Conservation (phyloP, 2,888 invertebrate species). For the Parnassius mnemosyne region DNA sequence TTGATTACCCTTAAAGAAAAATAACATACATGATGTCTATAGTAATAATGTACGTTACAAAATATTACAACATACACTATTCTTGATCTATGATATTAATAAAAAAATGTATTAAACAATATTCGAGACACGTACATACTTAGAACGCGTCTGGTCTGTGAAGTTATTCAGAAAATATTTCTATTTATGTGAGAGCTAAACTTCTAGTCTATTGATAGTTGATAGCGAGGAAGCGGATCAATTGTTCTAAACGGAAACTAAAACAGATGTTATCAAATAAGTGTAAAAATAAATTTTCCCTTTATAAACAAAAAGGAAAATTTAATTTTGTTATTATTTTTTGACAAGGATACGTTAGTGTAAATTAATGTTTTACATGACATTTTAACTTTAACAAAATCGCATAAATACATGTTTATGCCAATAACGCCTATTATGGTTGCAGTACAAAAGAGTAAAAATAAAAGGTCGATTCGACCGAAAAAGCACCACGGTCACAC, state of each 20-base stretch:
- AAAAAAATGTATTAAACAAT: constrained; percentile 12
- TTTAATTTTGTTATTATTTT: too few relatives aligned
- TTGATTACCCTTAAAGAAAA: too few relatives aligned
- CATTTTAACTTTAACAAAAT: too few relatives aligned
- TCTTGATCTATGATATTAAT: constrained; percentile 3
- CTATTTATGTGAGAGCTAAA: constrained; percentile 10
- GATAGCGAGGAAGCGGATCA: not conserved
- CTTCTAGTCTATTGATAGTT: constrained; percentile 19
- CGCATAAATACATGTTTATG: too few relatives aligned
- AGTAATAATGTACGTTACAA: not conserved
- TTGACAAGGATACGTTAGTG: too few relatives aligned
- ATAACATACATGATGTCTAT: not conserved
- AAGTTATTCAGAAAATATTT: constrained; percentile 22
- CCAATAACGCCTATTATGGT: too few relatives aligned
- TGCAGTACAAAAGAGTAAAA: too few relatives aligned
- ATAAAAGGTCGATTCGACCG: too few relatives aligned
- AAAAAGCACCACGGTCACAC: too few relatives aligned
- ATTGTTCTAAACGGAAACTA: constrained; percentile 14
- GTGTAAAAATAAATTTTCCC: constrained; percentile 6
- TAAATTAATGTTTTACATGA: too few relatives aligned
- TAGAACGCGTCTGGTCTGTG: constrained; percentile 17
- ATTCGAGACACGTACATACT: constrained; percentile 21
- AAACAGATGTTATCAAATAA: constrained; percentile 7
- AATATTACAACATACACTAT: constrained; percentile 2
- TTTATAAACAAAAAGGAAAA: not conserved